Evolutionary conservation across 1,140 invertebrate genomes (phyloP).

Genomic region (Coboldia fuscipes): DNA sequence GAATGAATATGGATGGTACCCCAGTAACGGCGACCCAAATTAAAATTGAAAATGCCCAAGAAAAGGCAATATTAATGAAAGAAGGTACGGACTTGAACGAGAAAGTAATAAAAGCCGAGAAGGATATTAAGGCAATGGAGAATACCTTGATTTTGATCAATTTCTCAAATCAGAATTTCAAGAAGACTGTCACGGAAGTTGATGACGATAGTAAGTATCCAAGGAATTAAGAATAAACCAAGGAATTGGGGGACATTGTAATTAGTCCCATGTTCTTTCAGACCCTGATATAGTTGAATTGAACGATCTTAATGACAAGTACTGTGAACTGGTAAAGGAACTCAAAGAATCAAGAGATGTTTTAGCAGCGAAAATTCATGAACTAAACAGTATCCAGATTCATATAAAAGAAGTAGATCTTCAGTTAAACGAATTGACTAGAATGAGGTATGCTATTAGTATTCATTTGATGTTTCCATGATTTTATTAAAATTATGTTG

Average conservation of each 20-base stretch:
- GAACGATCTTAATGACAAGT: background rate
- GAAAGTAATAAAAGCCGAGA: constrained; percentile 37
- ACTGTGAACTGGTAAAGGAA: background rate
- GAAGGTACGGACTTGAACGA: constrained; percentile 40
- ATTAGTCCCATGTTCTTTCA: background rate
- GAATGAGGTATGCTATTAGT: background rate
- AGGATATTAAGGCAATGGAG: constrained; percentile 44
- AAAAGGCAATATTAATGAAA: constrained; percentile 35
- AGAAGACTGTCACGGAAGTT: constrained; percentile 24
- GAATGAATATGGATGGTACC: constrained; percentile 27
- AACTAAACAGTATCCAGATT: background rate
- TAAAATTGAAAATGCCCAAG: constrained; percentile 38
- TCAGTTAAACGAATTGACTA: constrained; percentile 7
- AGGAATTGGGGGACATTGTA: no score
- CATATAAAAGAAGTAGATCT: constrained; percentile 3
- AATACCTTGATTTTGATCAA: constrained; percentile 44
- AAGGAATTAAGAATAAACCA: no score
- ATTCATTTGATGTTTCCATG: no score
- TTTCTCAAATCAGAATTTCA: constrained; percentile 34
- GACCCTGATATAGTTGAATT: background rate
- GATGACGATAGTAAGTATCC: constrained; percentile 17
- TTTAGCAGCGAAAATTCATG: constrained; percentile 5
- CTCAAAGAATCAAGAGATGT: no score
- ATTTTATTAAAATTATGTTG: no score
- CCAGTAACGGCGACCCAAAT: constrained; percentile 30